A percentile compares a stretch with the other conserved stretches of the same genome.
Conservation (phyloP, 30 jellyfish, hydroid and myxozoan species). For the Aurelia aurita complex sp. Pacific region DNA sequence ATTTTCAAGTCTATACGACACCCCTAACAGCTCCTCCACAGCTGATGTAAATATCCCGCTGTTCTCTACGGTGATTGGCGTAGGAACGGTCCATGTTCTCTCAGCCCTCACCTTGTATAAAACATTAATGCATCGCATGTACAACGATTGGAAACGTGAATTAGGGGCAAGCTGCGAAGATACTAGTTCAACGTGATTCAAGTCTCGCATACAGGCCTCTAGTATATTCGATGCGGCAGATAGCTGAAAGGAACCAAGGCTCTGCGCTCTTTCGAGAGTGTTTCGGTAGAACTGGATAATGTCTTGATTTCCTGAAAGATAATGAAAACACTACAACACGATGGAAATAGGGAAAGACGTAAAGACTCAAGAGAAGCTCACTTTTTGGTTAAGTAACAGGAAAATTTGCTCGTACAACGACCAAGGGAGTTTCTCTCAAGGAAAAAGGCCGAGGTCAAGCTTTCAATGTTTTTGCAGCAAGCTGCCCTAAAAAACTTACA, state of each 20-base stretch:
- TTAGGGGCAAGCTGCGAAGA: slow-evolving; percentile 66
- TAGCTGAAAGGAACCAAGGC: slow-evolving; percentile 18
- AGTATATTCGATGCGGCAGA: slow-evolving; percentile 46
- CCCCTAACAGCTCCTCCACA: slow-evolving; percentile 71
- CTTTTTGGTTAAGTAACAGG: neutral
- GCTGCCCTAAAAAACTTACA: too few species aligned
- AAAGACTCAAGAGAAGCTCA: too few species aligned
- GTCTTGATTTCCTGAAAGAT: slow-evolving; percentile 48
- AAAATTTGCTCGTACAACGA: neutral
- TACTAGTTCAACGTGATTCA: slow-evolving; percentile 62
- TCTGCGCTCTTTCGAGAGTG: slow-evolving; percentile 65
- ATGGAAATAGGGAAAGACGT: too few species aligned
- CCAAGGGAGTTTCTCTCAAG: neutral
- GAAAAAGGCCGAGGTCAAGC: too few species aligned
- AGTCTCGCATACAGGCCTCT: slow-evolving; percentile 60
- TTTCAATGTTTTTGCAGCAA: too few species aligned
- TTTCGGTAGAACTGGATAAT: slow-evolving; percentile 57
- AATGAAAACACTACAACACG: neutral
- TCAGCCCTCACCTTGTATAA: slow-evolving; percentile 70
- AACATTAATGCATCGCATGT: slow-evolving; percentile 50
- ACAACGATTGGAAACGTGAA: slow-evolving; percentile 80
- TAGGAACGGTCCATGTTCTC: slow-evolving; percentile 90
- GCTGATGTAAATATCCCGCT: slow-evolving; percentile 82
- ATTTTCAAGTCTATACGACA: slow-evolving; percentile 75
- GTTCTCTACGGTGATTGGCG: slow-evolving; percentile 80